Evolutionary conservation across 2,888 invertebrate genomes (phyloP).

Genomic region (Dicyrtomina minuta): DNA sequence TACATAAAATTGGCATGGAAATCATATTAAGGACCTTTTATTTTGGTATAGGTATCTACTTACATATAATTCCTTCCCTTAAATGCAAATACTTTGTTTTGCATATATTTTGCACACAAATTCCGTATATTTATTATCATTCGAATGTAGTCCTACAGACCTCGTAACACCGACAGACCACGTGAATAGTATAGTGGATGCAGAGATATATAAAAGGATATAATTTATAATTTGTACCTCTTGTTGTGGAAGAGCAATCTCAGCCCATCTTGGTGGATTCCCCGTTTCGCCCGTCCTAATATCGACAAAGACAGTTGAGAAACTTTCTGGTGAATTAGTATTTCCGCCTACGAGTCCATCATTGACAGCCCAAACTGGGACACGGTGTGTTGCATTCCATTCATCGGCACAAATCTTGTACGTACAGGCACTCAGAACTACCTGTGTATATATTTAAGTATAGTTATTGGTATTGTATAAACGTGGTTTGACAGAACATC

Average conservation of each 20-base stretch:
- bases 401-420: conserved; percentile 54
- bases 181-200: background rate
- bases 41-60: too few relatives aligned
- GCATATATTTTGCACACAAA: too few relatives aligned
- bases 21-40: too few relatives aligned
- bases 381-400: conserved; percentile 53
- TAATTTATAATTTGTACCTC: too few relatives aligned
- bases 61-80: too few relatives aligned
- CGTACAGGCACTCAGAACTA: conserved; percentile 51
- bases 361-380: conserved; percentile 52
- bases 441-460: conserved; percentile 37
- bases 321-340: conserved; percentile 29
- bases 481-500: conserved; percentile 1
- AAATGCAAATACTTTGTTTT: too few relatives aligned
- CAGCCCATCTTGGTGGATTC: conserved; percentile 52
- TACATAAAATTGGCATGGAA: too few relatives aligned
- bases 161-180: too few relatives aligned
- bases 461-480: too few relatives aligned
- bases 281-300: conserved; percentile 47
- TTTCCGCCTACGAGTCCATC: conserved; percentile 50
- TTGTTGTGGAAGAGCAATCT: conserved; percentile 45
- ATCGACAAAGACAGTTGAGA: conserved; percentile 43
- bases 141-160: too few relatives aligned
- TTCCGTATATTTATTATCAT: too few relatives aligned
- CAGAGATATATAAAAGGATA: background rate